Conservation (phyloP, 2,888 invertebrate genomes). For the Amblyjoppa fuscipennis region DNA sequence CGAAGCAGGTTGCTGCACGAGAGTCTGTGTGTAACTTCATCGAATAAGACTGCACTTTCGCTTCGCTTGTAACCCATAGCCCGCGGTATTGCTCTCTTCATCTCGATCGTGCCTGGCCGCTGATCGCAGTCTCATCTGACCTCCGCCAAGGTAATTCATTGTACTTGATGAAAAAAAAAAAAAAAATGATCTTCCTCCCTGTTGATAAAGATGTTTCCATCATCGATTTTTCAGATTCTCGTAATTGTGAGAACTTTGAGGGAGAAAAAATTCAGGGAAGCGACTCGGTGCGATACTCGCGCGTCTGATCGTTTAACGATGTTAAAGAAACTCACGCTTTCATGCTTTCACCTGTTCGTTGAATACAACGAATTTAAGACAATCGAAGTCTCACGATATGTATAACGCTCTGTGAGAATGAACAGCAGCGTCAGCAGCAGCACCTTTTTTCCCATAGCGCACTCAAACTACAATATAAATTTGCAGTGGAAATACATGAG, state of each 20-base stretch:
- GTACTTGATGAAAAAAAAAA: background rate
- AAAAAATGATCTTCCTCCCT: background rate
- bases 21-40: constrained; percentile 37
- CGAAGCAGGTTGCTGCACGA: constrained; percentile 54
- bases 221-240: background rate
- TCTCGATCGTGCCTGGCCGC: constrained; percentile 34
- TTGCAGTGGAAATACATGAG: constrained; percentile 22
- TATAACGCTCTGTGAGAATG: constrained; percentile 33
- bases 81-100: constrained; percentile 41
- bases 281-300: background rate
- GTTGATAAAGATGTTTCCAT: background rate
- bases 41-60: constrained; percentile 60
- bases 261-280: background rate
- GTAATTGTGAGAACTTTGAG: background rate
- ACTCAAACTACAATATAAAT: constrained; percentile 10
- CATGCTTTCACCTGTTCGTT: constrained; percentile 58
- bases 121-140: constrained; percentile 17
- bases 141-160: background rate
- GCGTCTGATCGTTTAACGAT: constrained; percentile 28
- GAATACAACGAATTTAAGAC: constrained; percentile 59
- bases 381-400: constrained; percentile 62
- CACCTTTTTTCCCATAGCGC: constrained; percentile 43
- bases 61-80: constrained; percentile 51
- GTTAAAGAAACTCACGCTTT: constrained; percentile 47
- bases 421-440: background rate